Conservation (phyloP, 2,797 vertebrate species). For the Scyliorhinus canicula region DNA sequence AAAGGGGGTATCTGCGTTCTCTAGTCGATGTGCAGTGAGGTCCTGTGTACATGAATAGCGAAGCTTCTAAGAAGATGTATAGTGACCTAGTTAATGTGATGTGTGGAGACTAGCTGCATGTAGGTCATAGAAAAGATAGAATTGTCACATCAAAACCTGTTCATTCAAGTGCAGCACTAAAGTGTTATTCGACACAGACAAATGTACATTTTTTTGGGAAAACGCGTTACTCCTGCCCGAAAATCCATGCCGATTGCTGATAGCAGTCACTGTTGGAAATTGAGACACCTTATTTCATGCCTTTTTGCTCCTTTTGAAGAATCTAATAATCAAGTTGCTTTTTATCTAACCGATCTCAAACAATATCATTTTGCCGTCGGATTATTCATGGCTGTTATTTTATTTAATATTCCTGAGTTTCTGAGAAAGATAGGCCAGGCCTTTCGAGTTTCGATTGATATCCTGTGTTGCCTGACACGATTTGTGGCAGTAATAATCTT, state of each 20-base stretch:
- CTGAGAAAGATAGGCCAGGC: neutral
- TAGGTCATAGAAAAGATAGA: neutral
- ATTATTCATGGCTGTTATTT: neutral
- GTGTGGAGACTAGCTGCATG: neutral
- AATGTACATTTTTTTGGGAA: neutral
- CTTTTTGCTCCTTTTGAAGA: neutral
- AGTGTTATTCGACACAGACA: neutral
- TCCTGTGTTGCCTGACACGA: neutral
- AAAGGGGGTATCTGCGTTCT: neutral
- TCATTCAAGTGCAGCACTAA: neutral
- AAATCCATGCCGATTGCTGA: neutral
- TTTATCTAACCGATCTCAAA: neutral
- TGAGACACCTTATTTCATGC: neutral
- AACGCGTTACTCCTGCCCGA: neutral
- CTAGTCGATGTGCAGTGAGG: too few species aligned
- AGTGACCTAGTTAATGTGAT: neutral
- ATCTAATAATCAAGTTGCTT: neutral
- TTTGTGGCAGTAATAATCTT: neutral
- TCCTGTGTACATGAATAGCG: neutral
- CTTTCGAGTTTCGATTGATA: neutral
- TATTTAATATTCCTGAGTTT: neutral
- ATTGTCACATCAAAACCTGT: neutral
- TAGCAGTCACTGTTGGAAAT: neutral
- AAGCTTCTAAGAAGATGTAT: neutral
- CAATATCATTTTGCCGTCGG: neutral